Conservation (phyloP, 1,140 invertebrate species). For the Campoletis sonorensis region DNA sequence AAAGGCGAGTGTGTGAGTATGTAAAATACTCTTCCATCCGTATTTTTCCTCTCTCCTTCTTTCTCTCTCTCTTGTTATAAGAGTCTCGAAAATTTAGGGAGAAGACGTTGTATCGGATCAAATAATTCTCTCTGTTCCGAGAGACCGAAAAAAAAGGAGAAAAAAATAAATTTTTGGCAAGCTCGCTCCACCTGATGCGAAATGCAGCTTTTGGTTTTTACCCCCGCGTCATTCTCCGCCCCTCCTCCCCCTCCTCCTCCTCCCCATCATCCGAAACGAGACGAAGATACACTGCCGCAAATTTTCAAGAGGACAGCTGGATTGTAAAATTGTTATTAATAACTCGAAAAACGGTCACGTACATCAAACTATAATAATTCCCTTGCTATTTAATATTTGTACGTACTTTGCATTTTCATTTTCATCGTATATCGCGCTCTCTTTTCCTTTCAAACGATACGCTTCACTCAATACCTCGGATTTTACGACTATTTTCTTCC, state of each 20-base stretch:
- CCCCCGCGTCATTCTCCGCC: background rate
- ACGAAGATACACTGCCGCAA: conserved; percentile 38
- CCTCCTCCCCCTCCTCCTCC: background rate
- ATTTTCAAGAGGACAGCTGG: background rate
- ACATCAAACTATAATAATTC: too few relatives aligned
- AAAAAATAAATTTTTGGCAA: conserved; percentile 18
- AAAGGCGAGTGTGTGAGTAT: conserved; percentile 2
- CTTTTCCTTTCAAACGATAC: too few relatives aligned
- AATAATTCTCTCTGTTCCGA: conserved; percentile 15
- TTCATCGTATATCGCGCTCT: too few relatives aligned
- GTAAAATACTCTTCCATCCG: conserved; percentile 23
- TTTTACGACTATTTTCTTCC: background rate
- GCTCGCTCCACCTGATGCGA: conserved; percentile 14
- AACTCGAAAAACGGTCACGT: conserved; percentile 19
- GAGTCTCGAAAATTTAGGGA: background rate
- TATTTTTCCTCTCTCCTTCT: background rate
- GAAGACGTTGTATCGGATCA: conserved; percentile 1
- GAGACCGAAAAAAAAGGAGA: background rate
- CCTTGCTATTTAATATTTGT: too few relatives aligned
- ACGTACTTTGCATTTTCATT: too few relatives aligned
- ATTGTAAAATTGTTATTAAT: conserved; percentile 51
- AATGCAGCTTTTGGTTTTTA: background rate
- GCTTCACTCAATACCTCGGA: background rate
- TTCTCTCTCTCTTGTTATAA: background rate
- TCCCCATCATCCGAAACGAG: background rate